phyloP scores from a whole-genome alignment of 2,797 vertebrate genomes.

The Myiothlypis chrysogaster region DNA sequence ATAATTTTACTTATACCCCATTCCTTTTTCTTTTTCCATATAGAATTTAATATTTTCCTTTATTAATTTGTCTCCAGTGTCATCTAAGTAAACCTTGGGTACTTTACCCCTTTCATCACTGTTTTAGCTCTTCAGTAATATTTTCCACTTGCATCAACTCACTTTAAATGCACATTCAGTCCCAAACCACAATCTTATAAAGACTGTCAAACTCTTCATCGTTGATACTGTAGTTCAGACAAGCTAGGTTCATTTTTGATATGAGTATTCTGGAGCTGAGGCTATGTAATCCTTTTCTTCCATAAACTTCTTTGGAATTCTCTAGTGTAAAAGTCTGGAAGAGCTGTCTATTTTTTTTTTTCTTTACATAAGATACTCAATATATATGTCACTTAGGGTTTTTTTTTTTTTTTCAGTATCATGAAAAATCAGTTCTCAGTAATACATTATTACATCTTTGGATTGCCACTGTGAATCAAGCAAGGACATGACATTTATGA shows the following conservation, averaged over 20 bases:
- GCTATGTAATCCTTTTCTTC: not conserved
- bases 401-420: not conserved
- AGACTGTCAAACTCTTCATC: not conserved
- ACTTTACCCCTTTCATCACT: not conserved
- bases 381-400: not conserved
- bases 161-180: not conserved
- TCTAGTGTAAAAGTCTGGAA: not conserved
- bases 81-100: not conserved
- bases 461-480: not conserved
- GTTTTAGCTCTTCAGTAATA: not conserved
- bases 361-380: not conserved
- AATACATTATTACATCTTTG: not conserved
- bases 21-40: not conserved
- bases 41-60: not conserved
- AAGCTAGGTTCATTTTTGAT: not conserved
- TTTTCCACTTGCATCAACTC: not conserved
- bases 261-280: not conserved
- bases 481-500: not conserved
- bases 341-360: not conserved
- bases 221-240: not conserved
- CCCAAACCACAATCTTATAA: conserved; percentile 19
- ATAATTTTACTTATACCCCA: not conserved
- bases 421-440: not conserved
- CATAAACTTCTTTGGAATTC: not conserved
- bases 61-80: not conserved